Evolutionary conservation across 2,888 invertebrate genomes (phyloP).

Genomic region (Sinelater perroti): DNA sequence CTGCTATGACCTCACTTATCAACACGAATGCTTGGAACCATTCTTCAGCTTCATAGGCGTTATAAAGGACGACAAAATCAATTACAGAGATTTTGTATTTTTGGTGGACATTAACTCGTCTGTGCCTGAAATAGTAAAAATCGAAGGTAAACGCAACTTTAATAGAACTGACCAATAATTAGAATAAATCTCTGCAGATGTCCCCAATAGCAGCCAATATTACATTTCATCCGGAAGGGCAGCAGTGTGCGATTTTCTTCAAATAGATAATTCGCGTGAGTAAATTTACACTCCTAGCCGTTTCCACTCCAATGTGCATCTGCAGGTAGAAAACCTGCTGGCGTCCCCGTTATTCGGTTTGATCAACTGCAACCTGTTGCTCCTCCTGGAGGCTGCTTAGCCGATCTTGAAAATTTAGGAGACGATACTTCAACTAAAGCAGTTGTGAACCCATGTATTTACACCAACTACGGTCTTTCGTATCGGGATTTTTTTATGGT

Average conservation of each 20-base stretch:
- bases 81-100: constrained; percentile 64
- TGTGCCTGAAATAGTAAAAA: constrained; percentile 59
- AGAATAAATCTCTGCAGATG: constrained; percentile 46
- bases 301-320: constrained; percentile 1
- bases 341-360: constrained; percentile 49
- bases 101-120: constrained; percentile 62
- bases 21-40: constrained; percentile 63
- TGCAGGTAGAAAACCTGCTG: constrained; percentile 49
- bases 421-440: constrained; percentile 54
- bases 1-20: constrained; percentile 60
- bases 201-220: constrained; percentile 49
- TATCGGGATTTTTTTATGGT: constrained; percentile 59
- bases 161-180: background rate
- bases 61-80: constrained; percentile 60
- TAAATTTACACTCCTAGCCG: background rate
- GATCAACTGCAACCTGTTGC: constrained; percentile 48
- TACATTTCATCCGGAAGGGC: constrained; percentile 52
- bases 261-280: constrained; percentile 53
- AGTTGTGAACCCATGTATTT: constrained; percentile 60
- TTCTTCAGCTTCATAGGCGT: constrained; percentile 62
- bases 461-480: constrained; percentile 58
- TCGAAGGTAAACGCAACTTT: constrained; percentile 51
- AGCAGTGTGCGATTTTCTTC: constrained; percentile 50
- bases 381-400: constrained; percentile 48
- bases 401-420: constrained; percentile 53